Percentiles rank a stretch among this genome's conserved stretches.
phyloP scores from a whole-genome alignment of 2,888 invertebrate genomes.

The Ochlodes sylvanus region DNA sequence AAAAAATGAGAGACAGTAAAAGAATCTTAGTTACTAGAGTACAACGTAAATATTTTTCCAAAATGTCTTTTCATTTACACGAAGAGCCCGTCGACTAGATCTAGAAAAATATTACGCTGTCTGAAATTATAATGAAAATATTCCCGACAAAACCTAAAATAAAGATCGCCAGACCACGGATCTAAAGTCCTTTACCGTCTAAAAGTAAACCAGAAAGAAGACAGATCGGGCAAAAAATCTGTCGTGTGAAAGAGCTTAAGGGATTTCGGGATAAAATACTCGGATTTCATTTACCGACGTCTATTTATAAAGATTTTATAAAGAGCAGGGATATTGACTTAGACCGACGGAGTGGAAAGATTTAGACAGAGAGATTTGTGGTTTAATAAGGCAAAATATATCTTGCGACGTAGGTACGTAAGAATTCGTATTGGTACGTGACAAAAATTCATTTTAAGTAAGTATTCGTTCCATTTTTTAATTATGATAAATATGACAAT shows the following conservation, averaged over 20 bases:
- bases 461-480: no score
- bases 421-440: neutral
- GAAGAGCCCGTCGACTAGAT: neutral
- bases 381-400: constrained; percentile 14
- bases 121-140: constrained; percentile 4
- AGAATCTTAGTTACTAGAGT: neutral
- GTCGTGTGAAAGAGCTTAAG: constrained; percentile 36
- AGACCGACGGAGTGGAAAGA: constrained; percentile 25
- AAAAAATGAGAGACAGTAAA: neutral
- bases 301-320: constrained; percentile 38
- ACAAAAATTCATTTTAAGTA: neutral
- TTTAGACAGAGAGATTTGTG: constrained; percentile 26
- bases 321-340: constrained; percentile 31
- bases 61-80: neutral
- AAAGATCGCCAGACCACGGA: neutral
- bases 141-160: neutral
- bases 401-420: neutral
- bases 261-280: constrained; percentile 30
- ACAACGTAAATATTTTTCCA: neutral
- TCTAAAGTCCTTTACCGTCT: constrained; percentile 1
- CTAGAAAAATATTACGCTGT: neutral
- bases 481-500: no score
- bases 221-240: constrained; percentile 32
- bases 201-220: constrained; percentile 17
- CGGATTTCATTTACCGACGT: constrained; percentile 35